These are phyloP conservation scores for Poecile atricapillus DNA, from an alignment of 2,113 vertebrate species.

Conservation along the genomic window DNA sequence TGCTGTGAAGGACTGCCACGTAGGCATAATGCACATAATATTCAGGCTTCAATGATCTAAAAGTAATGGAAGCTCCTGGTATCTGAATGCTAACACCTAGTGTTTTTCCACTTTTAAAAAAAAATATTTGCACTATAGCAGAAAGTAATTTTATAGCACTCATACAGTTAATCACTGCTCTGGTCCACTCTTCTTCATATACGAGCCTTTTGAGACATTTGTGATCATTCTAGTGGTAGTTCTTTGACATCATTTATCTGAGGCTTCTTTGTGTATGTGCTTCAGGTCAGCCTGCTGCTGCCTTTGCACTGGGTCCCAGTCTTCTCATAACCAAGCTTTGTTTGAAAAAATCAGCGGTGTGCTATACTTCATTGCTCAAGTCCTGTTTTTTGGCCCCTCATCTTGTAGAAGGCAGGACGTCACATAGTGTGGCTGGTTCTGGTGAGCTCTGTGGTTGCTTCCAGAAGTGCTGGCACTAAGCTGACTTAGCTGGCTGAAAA, in stretches of 20 bases:
- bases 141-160: background rate
- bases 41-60: background rate
- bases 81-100: background rate
- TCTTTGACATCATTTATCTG: background rate
- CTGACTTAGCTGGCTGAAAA: background rate
- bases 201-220: background rate
- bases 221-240: background rate
- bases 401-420: background rate
- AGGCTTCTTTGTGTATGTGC: background rate
- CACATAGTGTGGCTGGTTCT: accelerated
- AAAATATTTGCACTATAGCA: background rate
- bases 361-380: background rate
- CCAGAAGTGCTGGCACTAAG: background rate
- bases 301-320: background rate
- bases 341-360: background rate
- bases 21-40: background rate
- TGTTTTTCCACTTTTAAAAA: background rate
- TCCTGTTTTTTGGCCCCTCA: background rate
- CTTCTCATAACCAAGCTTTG: background rate
- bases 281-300: background rate
- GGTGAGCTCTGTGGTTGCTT: background rate
- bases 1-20: background rate
- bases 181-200: background rate
- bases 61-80: background rate
- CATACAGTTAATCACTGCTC: background rate